Conservation (phyloP, 2,797 vertebrate genomes). For the Galagoides demidoff region DNA sequence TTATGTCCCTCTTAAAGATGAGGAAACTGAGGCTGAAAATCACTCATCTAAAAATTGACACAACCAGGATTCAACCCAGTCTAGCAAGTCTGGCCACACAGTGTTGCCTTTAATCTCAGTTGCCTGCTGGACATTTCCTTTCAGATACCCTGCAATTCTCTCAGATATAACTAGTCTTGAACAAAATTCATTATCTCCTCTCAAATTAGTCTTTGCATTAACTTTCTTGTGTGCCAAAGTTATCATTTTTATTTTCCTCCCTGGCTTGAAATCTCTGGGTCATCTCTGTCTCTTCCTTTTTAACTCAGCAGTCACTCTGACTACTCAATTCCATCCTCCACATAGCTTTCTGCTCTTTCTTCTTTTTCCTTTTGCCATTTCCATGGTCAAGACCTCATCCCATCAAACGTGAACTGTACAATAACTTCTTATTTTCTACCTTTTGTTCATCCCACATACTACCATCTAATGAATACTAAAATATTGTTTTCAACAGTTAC, state of each 20-base stretch:
- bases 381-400: too few species aligned
- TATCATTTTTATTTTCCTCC: not conserved
- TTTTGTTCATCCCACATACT: not conserved
- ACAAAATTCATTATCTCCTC: not conserved
- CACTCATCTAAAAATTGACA: not conserved
- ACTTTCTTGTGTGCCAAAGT: not conserved
- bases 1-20: not conserved
- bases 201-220: not conserved
- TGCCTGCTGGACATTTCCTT: not conserved
- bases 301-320: not conserved
- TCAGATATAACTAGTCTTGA: not conserved
- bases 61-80: not conserved
- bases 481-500: not conserved
- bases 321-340: not conserved
- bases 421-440: slow-evolving; percentile 41
- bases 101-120: not conserved
- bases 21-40: not conserved
- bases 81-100: not conserved
- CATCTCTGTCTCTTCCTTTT: not conserved
- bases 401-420: not conserved
- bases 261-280: not conserved
- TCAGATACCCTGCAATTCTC: not conserved
- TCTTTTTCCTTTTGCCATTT: not conserved
- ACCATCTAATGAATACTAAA: not conserved
- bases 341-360: not conserved